Evolutionary conservation across 1,140 invertebrate genomes (phyloP).

Genomic region (Anagrus nilaparvatae): DNA sequence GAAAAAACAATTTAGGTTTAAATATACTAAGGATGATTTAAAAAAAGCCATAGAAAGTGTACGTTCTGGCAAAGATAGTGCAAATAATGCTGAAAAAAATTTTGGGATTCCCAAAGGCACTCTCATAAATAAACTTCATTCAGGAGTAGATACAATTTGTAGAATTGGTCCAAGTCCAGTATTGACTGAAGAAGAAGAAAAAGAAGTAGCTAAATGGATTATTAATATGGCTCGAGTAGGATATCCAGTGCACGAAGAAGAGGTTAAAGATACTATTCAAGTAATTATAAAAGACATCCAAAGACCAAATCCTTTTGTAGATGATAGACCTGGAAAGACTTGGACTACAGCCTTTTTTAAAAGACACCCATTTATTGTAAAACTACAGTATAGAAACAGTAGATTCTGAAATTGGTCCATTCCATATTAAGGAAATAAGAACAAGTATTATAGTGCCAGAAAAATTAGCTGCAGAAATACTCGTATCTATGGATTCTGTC

Average conservation of each 20-base stretch:
- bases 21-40: background rate
- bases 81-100: background rate
- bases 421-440: no score
- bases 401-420: no score
- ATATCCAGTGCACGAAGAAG: background rate
- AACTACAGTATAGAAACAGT: no score
- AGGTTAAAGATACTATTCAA: no score
- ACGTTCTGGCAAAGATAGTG: background rate
- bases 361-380: slow-evolving; percentile 19
- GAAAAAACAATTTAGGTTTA: no score
- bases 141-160: background rate
- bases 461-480: no score
- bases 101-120: background rate
- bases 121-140: background rate
- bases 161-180: background rate
- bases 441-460: no score
- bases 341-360: slow-evolving; percentile 23
- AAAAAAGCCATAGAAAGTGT: background rate
- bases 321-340: no score
- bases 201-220: background rate
- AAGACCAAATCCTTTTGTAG: no score
- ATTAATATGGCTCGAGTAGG: background rate
- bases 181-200: background rate
- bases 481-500: no score
- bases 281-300: no score